These are phyloP conservation scores for Oostethus manadensis DNA, from an alignment of 2,113 vertebrate species.

Conservation along the genomic window DNA sequence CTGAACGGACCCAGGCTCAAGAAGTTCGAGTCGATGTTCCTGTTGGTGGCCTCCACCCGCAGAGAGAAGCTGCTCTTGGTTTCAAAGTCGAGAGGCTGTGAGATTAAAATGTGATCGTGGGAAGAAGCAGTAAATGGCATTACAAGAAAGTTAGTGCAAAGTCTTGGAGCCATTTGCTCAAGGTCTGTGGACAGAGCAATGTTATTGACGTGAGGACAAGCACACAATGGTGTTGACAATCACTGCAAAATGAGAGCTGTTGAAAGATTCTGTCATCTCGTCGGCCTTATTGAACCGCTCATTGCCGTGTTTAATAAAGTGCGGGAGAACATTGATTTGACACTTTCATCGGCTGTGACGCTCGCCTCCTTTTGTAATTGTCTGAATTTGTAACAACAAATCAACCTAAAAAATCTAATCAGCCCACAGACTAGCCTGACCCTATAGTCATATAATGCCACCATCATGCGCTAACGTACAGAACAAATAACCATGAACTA, in stretches of 20 bases:
- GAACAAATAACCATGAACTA: too few relatives aligned
- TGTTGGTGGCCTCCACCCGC: constrained; percentile 89
- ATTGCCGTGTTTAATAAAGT: constrained; percentile 35
- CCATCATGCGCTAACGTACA: too few relatives aligned
- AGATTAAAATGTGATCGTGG: not conserved
- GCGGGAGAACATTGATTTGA: constrained; percentile 39
- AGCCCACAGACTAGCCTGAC: constrained; percentile 30
- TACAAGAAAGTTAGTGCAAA: constrained; percentile 24
- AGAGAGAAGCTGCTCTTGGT: constrained; percentile 84
- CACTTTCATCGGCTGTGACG: constrained; percentile 38
- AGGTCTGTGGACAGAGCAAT: constrained; percentile 38
- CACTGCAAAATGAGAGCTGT: constrained; percentile 23
- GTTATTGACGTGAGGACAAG: constrained; percentile 36
- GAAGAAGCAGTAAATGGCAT: constrained; percentile 18
- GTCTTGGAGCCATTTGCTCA: constrained; percentile 29
- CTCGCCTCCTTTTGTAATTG: constrained; percentile 32
- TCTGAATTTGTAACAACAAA: constrained; percentile 29
- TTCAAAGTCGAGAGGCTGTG: constrained; percentile 89
- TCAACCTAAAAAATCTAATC: constrained; percentile 52
- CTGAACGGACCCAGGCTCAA: constrained; percentile 84
- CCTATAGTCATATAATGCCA: too few relatives aligned
- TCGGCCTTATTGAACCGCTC: constrained; percentile 31
- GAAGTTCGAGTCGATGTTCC: constrained; percentile 86
- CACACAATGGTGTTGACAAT: constrained; percentile 20
- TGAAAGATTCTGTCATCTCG: constrained; percentile 36